These are phyloP conservation scores for Buceros bicornis DNA, from an alignment of 2,797 vertebrate species.

Conservation along the genomic window DNA sequence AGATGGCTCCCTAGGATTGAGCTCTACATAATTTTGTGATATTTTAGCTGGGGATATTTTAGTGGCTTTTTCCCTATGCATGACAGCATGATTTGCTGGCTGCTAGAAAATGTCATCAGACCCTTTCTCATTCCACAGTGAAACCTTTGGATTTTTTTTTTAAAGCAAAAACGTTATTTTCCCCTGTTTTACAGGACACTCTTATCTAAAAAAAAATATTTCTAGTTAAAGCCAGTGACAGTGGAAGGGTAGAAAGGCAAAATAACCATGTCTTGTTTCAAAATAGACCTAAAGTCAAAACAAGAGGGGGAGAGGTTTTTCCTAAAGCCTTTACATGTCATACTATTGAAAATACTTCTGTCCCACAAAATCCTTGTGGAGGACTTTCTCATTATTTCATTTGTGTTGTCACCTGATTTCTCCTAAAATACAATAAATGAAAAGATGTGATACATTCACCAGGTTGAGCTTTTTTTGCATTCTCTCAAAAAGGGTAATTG, in stretches of 20 bases:
- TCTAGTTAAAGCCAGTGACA: background rate
- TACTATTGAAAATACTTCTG: background rate
- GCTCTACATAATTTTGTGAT: constrained; percentile 58
- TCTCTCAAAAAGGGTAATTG: background rate
- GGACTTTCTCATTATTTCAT: background rate
- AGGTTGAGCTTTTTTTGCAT: background rate
- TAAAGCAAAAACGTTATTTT: background rate
- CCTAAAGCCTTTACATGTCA: background rate
- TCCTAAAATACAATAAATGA: background rate
- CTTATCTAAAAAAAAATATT: background rate
- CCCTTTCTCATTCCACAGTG: constrained; percentile 27
- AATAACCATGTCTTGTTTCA: background rate
- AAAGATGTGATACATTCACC: background rate
- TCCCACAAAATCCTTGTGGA: background rate
- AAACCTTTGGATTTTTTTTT: constrained; percentile 11
- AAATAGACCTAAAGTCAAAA: background rate
- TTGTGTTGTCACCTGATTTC: background rate
- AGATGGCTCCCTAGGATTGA: constrained; percentile 64
- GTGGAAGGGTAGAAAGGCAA: background rate
- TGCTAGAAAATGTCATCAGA: constrained; percentile 67
- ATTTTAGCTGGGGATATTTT: constrained; percentile 72
- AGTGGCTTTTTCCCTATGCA: constrained; percentile 65
- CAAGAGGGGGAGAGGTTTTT: background rate
- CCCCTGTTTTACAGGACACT: background rate
- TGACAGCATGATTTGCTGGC: constrained; percentile 62